Evolutionary conservation across 2,113 vertebrate species (phyloP).

Genomic region (Mystacornis crossleyi): DNA sequence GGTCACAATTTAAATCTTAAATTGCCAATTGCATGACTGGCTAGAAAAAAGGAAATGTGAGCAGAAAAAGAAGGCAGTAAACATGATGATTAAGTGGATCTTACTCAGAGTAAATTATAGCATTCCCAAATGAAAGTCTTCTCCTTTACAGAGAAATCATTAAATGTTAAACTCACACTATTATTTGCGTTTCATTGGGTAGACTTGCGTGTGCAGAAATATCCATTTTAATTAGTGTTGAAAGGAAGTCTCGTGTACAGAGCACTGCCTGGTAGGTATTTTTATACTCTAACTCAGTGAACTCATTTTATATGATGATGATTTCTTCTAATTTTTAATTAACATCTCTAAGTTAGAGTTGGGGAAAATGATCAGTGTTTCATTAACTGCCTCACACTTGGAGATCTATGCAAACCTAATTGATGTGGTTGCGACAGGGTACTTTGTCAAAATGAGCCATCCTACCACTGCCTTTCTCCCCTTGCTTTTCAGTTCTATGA

Average conservation of each 20-base stretch:
- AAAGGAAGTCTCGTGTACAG: constrained; percentile 28
- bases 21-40: constrained; percentile 34
- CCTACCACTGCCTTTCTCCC: not conserved
- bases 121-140: constrained; percentile 51
- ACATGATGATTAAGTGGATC: constrained; percentile 58
- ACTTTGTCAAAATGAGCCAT: constrained; percentile 19
- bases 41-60: constrained; percentile 7
- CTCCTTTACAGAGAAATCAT: constrained; percentile 58
- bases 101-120: constrained; percentile 61
- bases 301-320: constrained; percentile 63
- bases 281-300: constrained; percentile 40
- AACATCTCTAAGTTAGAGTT: constrained; percentile 58
- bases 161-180: constrained; percentile 57
- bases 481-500: not conserved
- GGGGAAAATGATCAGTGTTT: constrained; percentile 62
- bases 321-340: constrained; percentile 73
- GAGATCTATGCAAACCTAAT: constrained; percentile 60
- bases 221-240: constrained; percentile 63
- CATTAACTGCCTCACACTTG: constrained; percentile 49
- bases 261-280: constrained; percentile 61
- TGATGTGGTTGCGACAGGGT: constrained; percentile 29
- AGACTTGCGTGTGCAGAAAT: constrained; percentile 52
- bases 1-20: constrained; percentile 52
- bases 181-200: constrained; percentile 60
- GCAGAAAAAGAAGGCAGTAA: constrained; percentile 40